Conservation (phyloP, 2,797 vertebrate species). For the Aeoliscus strigatus region DNA sequence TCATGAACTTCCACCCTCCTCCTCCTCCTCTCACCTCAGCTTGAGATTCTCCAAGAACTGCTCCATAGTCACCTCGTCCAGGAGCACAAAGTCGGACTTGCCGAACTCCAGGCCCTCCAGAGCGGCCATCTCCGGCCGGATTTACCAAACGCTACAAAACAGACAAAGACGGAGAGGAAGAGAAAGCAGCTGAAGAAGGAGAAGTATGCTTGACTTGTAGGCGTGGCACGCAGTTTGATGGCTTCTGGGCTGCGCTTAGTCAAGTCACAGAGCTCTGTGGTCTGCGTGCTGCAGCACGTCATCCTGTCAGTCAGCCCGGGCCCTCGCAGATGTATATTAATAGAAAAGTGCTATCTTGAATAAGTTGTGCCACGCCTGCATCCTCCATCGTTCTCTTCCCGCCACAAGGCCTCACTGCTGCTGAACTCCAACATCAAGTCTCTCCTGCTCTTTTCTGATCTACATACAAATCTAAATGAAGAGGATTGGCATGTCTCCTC, state of each 20-base stretch:
- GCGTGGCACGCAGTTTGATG: slow-evolving; percentile 65
- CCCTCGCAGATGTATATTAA: slow-evolving; percentile 35
- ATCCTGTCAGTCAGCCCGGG: slow-evolving; percentile 51
- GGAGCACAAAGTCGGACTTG: slow-evolving; percentile 89
- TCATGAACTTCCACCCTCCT: not conserved
- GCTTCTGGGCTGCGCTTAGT: slow-evolving; percentile 34
- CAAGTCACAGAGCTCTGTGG: slow-evolving; percentile 43
- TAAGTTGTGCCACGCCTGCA: slow-evolving; percentile 37
- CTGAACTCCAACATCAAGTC: not conserved
- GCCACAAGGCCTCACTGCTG: slow-evolving; percentile 15
- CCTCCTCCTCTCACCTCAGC: slow-evolving; percentile 76
- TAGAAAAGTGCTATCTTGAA: slow-evolving; percentile 57
- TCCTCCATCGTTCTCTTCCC: slow-evolving; percentile 55
- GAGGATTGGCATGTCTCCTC: slow-evolving; percentile 49
- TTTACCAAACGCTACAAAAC: slow-evolving; percentile 14
- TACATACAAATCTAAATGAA: slow-evolving; percentile 1
- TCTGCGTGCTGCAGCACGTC: slow-evolving; percentile 64
- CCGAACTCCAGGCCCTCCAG: slow-evolving; percentile 86
- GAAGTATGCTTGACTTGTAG: slow-evolving; percentile 53
- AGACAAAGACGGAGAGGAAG: slow-evolving; percentile 18
- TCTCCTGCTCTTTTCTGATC: not conserved
- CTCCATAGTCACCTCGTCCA: slow-evolving; percentile 91
- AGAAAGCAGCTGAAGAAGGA: slow-evolving; percentile 46
- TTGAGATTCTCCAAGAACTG: slow-evolving; percentile 91
- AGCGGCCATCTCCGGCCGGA: slow-evolving; percentile 78